Evolutionary conservation across 1,140 invertebrate species (phyloP), one percentile per base, ranked within the genome.

Genomic region (Samia ricini): DNA sequence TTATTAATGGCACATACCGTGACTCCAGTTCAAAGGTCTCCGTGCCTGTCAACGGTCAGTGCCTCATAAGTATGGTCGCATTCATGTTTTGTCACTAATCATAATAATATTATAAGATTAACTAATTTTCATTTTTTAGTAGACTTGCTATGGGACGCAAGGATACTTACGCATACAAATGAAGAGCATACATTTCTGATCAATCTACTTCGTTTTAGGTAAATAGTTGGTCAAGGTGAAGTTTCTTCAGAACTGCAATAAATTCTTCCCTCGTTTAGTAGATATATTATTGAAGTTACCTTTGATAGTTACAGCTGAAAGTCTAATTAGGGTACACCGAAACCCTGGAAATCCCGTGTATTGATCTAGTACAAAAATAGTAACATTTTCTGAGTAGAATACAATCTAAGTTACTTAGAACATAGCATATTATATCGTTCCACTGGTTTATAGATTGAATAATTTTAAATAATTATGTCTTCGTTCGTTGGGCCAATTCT

Each of bases 1-100:
- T 99, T 72, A 99, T 99, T 79, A 99, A 99, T 88, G 99, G 99
- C 80, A 99, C 99, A 33, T 99, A 99, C 92, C 95, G 98, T 90
- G 98, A 99, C 90, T 97, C 96, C 51, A 97, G 96, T 80, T 94
- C 95, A 74, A 97, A 97, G 91, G 95, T 95, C 72, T 94, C 94
- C 66, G 94, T 95, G 74, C 94, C 94, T 83, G 88, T 90, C 86
- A 90, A 90, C 88, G 88, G 88, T 90, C 88, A 90, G 88, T 90
- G 88, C 86, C 76, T 90, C 73, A 85, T 89, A 89, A 90, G 86
- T 90, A 89, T 85, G 88, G 77, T 76, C 81, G 72, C 77, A 73
- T 88, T 90, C 68, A 86, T 90, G 83, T 86, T 90, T 90, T 90
- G 88, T 90, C 69, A 87, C 81, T 90, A 90, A 88, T 71, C 64